Conservation (phyloP, 2,113 vertebrate species). For the Pavo muticus region DNA sequence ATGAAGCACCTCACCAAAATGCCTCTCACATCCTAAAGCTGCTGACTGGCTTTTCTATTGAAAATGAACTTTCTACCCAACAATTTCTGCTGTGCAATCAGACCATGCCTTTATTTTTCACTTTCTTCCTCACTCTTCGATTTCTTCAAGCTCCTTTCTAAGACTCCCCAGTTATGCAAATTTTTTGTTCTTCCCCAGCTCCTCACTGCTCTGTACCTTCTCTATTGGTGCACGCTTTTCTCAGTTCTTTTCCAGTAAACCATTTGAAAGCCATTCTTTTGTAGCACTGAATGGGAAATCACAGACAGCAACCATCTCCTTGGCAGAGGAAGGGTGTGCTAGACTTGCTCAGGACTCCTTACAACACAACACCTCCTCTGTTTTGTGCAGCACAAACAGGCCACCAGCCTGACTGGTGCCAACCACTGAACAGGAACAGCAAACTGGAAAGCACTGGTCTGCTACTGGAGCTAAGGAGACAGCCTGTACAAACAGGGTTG, state of each 20-base stretch:
- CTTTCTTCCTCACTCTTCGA: neutral
- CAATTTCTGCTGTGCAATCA: neutral
- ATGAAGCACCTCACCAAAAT: neutral
- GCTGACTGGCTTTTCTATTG: neutral
- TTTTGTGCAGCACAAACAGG: neutral
- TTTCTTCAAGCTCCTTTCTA: neutral
- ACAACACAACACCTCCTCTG: neutral
- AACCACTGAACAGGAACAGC: accelerated
- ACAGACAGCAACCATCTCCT: neutral
- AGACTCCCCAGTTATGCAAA: neutral
- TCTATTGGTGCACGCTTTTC: neutral
- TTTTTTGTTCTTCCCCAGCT: neutral
- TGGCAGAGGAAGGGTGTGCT: neutral
- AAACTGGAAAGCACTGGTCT: neutral
- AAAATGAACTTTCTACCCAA: neutral
- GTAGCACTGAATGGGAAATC: neutral
- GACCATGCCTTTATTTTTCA: neutral
- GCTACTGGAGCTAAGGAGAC: neutral
- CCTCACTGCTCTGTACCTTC: neutral
- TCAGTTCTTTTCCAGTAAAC: neutral
- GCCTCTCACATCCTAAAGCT: neutral
- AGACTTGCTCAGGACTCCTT: neutral
- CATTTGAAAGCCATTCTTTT: neutral
- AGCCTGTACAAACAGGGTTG: neutral
- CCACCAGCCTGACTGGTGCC: accelerated